phyloP scores from a whole-genome alignment of 2,797 vertebrate genomes.

The Hippopotamyrus pictus region DNA sequence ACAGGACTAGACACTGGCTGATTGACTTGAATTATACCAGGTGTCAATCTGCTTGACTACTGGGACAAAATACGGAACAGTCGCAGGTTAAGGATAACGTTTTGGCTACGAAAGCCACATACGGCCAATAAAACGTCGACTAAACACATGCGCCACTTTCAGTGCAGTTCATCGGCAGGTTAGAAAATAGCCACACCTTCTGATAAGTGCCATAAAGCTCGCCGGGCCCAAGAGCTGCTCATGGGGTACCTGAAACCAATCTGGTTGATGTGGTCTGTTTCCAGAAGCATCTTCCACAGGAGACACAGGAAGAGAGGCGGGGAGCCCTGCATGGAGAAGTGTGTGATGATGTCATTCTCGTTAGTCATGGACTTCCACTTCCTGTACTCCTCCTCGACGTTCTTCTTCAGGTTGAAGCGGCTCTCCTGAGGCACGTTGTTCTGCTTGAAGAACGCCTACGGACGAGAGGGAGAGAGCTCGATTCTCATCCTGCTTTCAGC shows the following conservation, averaged over 20 bases:
- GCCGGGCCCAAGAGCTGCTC: background rate
- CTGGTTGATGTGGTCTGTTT: constrained; percentile 96
- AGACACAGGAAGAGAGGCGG: constrained; percentile 92
- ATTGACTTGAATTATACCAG: background rate
- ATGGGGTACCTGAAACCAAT: constrained; percentile 74
- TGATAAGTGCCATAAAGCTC: background rate
- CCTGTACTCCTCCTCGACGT: constrained; percentile 95
- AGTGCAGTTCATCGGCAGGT: background rate
- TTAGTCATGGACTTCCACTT: constrained; percentile 99
- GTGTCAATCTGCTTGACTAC: background rate
- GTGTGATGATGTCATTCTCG: constrained; percentile 92
- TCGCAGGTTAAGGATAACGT: background rate
- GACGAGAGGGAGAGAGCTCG: background rate
- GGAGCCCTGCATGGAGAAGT: constrained; percentile 90
- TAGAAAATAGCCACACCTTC: background rate
- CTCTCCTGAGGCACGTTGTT: constrained; percentile 98
- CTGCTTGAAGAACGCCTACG: constrained; percentile 93
- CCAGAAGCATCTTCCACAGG: constrained; percentile 97
- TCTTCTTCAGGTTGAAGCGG: constrained; percentile 97
- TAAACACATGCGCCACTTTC: constrained; percentile 28
- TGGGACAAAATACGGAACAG: background rate
- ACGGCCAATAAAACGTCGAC: background rate
- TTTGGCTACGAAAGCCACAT: background rate
- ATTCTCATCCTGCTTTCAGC: no score
- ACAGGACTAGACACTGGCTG: background rate